Conservation (phyloP, 92 coral and sea anemone genomes). For the Epizoanthus scotinus region DNA sequence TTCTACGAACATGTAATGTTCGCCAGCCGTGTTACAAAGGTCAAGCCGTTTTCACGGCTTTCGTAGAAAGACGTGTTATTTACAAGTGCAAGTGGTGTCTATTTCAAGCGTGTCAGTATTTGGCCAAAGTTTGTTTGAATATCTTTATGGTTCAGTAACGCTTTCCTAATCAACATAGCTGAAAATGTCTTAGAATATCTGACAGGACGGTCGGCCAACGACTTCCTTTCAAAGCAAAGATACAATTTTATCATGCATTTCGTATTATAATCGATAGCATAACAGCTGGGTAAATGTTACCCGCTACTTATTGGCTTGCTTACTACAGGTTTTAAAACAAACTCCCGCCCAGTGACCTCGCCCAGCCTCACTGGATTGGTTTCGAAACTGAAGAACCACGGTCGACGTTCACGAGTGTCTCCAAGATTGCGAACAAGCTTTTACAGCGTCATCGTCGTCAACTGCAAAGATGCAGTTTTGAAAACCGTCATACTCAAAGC, state of each 20-base stretch:
- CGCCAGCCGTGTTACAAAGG: background rate
- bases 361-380: no score
- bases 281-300: no score
- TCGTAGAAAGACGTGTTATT: background rate
- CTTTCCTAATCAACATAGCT: background rate
- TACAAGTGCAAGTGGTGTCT: background rate
- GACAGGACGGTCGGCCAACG: background rate
- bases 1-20: background rate
- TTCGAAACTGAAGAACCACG: no score
- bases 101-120: background rate
- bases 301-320: no score
- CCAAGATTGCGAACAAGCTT: no score
- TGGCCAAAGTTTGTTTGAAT: conserved; percentile 18
- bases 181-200: background rate
- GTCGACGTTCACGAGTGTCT: no score
- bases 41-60: background rate
- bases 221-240: background rate
- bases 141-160: conserved; percentile 6
- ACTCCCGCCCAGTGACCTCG: no score
- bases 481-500: no score
- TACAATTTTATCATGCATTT: background rate
- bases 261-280: background rate
- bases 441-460: no score
- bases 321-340: no score
- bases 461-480: no score